These are phyloP conservation scores for Sylvia borin DNA, from an alignment of 2,797 vertebrate genomes.

Conservation along the genomic window DNA sequence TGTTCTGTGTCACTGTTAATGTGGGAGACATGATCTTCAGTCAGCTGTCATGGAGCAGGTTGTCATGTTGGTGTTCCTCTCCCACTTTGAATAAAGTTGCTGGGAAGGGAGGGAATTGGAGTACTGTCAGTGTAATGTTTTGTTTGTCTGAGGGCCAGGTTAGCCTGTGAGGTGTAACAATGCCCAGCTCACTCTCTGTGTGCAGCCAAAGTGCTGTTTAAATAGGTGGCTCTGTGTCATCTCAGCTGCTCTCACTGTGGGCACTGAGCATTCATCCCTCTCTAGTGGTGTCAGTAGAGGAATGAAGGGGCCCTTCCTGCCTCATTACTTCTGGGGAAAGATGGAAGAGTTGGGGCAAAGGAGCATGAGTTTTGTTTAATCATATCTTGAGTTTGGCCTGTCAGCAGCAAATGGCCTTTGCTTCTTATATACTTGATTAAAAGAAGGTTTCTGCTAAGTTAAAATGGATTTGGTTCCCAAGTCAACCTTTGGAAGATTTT, in stretches of 20 bases:
- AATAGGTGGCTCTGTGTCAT: neutral
- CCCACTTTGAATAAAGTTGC: neutral
- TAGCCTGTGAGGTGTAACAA: neutral
- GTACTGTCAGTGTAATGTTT: neutral
- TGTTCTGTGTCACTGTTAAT: neutral
- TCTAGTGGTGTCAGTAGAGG: neutral
- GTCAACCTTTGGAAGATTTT: slow-evolving; percentile 32
- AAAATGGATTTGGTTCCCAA: neutral
- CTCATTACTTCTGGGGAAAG: neutral
- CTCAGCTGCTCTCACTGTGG: neutral
- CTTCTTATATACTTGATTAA: neutral
- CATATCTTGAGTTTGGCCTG: neutral
- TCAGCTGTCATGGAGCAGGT: neutral
- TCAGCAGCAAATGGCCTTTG: neutral
- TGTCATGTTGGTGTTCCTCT: neutral
- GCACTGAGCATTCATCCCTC: neutral
- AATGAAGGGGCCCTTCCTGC: neutral
- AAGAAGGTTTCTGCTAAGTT: neutral
- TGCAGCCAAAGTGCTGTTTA: neutral
- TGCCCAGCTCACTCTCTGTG: neutral
- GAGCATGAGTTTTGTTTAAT: neutral
- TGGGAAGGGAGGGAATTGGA: neutral
- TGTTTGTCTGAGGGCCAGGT: neutral
- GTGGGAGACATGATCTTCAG: neutral
- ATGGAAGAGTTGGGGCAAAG: neutral